Conservation (phyloP, 1,140 invertebrate species). For the Brachionus rotundiformis region DNA sequence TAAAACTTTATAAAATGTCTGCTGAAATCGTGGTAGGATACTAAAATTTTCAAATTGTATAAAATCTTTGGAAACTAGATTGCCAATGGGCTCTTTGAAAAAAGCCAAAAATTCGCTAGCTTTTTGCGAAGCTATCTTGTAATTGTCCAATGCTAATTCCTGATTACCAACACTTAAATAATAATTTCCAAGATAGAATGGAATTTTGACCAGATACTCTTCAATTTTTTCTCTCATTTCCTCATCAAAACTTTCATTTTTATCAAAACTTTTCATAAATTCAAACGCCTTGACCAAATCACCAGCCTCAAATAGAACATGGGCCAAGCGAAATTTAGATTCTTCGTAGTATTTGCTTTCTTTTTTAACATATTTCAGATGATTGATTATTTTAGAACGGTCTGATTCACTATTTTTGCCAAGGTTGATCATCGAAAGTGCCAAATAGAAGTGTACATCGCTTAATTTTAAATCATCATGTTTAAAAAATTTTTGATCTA, state of each 20-base stretch:
- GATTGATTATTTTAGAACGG: not conserved
- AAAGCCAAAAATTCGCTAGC: not conserved
- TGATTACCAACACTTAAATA: slow-evolving; percentile 10
- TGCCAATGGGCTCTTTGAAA: not conserved
- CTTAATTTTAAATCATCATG: slow-evolving; percentile 10
- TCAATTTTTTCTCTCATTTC: not conserved
- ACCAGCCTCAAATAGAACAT: not conserved
- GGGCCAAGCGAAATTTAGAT: not conserved
- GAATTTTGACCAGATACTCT: slow-evolving; percentile 5
- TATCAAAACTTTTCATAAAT: slow-evolving; percentile 24
- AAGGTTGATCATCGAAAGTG: slow-evolving; percentile 14
- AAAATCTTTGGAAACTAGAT: not conserved
- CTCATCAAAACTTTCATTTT: not conserved
- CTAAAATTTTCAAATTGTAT: not conserved
- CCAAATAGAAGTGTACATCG: slow-evolving; percentile 37
- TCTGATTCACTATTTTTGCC: not conserved
- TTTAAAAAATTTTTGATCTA: slow-evolving; percentile 17
- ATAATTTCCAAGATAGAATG: slow-evolving; percentile 20
- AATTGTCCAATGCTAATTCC: not conserved
- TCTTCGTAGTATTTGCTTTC: slow-evolving; percentile 22
- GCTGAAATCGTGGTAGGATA: not conserved
- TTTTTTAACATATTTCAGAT: slow-evolving; percentile 42
- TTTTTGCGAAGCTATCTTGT: not conserved
- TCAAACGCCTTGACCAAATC: not conserved
- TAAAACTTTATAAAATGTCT: slow-evolving; percentile 23